Conservation (phyloP, 2,888 invertebrate genomes). For the Camponotus fellah region DNA sequence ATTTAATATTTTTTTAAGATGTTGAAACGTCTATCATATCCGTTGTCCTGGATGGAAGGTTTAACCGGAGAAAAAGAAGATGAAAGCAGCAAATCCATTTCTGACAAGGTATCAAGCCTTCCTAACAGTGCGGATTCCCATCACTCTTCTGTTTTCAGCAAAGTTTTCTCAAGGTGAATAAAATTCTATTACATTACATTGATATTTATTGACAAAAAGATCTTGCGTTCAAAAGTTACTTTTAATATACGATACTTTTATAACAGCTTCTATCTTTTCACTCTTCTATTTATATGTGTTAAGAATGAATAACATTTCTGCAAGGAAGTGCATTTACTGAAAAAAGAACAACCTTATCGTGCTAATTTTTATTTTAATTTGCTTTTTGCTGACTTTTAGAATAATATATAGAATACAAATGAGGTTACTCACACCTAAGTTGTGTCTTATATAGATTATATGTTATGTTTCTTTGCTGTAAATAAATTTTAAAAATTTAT, state of each 20-base stretch:
- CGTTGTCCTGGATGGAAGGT: conserved; percentile 96
- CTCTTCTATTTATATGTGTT: conserved; percentile 55
- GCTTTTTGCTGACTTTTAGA: conserved; percentile 67
- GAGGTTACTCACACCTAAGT: conserved; percentile 59
- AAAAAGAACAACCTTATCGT: conserved; percentile 40
- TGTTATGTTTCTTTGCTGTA: not conserved
- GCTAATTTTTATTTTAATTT: conserved; percentile 60
- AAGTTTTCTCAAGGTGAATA: conserved; percentile 95
- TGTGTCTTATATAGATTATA: not conserved
- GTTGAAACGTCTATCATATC: conserved; percentile 96
- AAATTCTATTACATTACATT: conserved; percentile 38
- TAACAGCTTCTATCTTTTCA: conserved; percentile 66
- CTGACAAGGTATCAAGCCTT: conserved; percentile 88
- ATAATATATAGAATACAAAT: conserved; percentile 52
- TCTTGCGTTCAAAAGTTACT: conserved; percentile 49
- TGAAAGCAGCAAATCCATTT: conserved; percentile 87
- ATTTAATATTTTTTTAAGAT: conserved; percentile 88
- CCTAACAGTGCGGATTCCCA: conserved; percentile 89
- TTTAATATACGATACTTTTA: conserved; percentile 56
- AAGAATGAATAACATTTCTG: conserved; percentile 65
- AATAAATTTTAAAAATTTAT: conserved; percentile 15
- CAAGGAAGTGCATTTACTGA: conserved; percentile 53
- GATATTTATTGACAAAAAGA: conserved; percentile 37
- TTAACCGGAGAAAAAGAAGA: conserved; percentile 92
- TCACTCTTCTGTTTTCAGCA: conserved; percentile 94